phyloP scores from a whole-genome alignment of 2,113 vertebrate species.

The Bucco capensis region DNA sequence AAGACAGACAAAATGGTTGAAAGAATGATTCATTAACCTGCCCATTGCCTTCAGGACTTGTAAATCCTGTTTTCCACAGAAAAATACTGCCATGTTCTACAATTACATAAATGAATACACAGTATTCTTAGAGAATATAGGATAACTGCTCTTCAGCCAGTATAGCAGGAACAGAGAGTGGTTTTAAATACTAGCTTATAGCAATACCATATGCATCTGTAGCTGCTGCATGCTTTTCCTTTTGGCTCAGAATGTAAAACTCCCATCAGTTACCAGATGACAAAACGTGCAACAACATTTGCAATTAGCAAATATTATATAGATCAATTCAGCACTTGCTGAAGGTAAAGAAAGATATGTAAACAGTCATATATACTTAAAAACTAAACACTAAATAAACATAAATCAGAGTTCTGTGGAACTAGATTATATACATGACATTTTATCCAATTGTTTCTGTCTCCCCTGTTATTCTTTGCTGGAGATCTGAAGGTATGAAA shows the following conservation, averaged over 20 bases:
- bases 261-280: not conserved
- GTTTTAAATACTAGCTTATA: not conserved
- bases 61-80: not conserved
- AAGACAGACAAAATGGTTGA: not conserved
- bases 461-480: slow-evolving; percentile 32
- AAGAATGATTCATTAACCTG: not conserved
- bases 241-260: slow-evolving; percentile 10
- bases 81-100: not conserved
- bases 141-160: not conserved
- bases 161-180: not conserved
- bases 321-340: not conserved
- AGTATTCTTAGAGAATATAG: not conserved
- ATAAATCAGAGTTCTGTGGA: not conserved
- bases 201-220: not conserved
- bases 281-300: not conserved
- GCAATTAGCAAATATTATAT: not conserved
- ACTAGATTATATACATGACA: slow-evolving; percentile 11
- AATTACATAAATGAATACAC: not conserved
- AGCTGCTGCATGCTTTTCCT: not conserved
- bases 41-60: not conserved
- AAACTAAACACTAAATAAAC: slow-evolving; percentile 19
- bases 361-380: not conserved
- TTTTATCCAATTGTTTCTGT: slow-evolving; percentile 44
- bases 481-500: slow-evolving; percentile 35
- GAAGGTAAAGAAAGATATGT: not conserved